phyloP scores from a whole-genome alignment of 2,888 invertebrate species.

The Tachina fera region DNA sequence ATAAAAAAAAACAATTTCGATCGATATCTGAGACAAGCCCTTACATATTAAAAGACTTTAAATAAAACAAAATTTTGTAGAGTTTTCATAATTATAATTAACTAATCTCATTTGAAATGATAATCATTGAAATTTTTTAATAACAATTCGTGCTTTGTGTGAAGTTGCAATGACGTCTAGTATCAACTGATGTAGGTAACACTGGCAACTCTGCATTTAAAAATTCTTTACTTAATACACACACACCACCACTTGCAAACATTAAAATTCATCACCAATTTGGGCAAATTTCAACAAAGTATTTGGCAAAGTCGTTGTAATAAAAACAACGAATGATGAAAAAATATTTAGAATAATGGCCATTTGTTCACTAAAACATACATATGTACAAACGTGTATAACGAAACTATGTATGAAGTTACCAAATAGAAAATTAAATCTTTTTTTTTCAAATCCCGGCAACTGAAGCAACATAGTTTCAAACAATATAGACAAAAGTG shows the following conservation, averaged over 20 bases:
- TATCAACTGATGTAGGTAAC: no score
- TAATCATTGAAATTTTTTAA: no score
- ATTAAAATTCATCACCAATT: slow-evolving; percentile 19
- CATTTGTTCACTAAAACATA: slow-evolving; percentile 19
- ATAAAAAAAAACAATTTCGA: no score
- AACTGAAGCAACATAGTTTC: slow-evolving; percentile 37
- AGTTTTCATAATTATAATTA: no score
- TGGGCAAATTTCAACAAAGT: slow-evolving; percentile 24
- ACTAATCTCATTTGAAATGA: no score
- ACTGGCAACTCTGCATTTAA: neutral
- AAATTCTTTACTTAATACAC: neutral
- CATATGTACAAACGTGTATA: neutral
- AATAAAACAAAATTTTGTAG: no score
- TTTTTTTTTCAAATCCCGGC: slow-evolving; percentile 14
- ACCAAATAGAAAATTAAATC: slow-evolving; percentile 47
- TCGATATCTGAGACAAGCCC: no score
- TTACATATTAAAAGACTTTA: no score
- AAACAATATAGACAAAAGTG: slow-evolving; percentile 3
- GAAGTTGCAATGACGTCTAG: no score
- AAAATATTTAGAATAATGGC: slow-evolving; percentile 32
- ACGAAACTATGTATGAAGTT: slow-evolving; percentile 2
- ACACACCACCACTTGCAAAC: neutral
- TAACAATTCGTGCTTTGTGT: no score
- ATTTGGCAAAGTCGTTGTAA: slow-evolving; percentile 23
- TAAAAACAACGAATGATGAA: slow-evolving; percentile 20